Percentiles rank a stretch among this genome's conserved stretches.
Conservation (phyloP, 1,140 invertebrate species). For the Leptinotarsa texana region DNA sequence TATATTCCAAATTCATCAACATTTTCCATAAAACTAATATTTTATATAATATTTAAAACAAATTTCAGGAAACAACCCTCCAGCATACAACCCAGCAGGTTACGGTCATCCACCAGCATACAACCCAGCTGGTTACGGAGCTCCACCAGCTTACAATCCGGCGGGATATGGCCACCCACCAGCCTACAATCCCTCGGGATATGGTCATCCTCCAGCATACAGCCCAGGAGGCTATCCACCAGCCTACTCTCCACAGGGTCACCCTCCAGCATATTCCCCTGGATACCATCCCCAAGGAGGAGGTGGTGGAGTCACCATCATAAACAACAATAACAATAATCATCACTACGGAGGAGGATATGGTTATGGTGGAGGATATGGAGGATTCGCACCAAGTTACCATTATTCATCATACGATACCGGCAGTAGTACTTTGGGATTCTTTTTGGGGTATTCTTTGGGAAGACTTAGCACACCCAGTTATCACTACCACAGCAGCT, state of each 20-base stretch:
- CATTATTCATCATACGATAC: constrained; percentile 34
- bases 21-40: background rate
- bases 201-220: constrained; percentile 21
- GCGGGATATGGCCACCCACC: constrained; percentile 26
- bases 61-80: constrained; percentile 23
- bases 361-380: background rate
- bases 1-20: background rate
- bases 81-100: constrained; percentile 38
- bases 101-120: constrained; percentile 38
- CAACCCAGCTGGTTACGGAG: constrained; percentile 40
- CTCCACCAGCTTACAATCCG: constrained; percentile 30
- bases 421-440: constrained; percentile 41
- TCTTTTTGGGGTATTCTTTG: constrained; percentile 43
- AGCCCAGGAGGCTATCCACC: constrained; percentile 18
- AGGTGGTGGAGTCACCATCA: constrained; percentile 24
- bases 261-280: constrained; percentile 25
- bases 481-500: constrained; percentile 26
- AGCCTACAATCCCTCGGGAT: constrained; percentile 28
- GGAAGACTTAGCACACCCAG: constrained; percentile 40
- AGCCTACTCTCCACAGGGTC: background rate
- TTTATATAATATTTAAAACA: too few relatives aligned
- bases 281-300: constrained; percentile 11
- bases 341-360: constrained; percentile 27
- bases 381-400: constrained; percentile 30
- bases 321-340: constrained; percentile 38